These are phyloP conservation scores for Iguana delicatissima DNA, from an alignment of 2,797 vertebrate genomes.

Conservation along the genomic window DNA sequence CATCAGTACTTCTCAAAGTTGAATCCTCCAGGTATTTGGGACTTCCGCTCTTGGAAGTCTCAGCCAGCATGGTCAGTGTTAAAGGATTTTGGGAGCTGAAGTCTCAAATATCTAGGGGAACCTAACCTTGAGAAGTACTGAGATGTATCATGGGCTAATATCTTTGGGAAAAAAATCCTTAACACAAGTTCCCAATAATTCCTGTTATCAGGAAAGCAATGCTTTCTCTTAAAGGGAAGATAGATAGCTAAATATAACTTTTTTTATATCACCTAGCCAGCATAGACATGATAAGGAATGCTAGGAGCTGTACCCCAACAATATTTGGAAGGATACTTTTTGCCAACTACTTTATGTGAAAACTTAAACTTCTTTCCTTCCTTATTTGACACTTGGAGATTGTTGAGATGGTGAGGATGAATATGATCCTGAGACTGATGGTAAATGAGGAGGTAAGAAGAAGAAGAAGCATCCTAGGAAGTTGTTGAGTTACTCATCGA, in stretches of 20 bases:
- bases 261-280: not conserved
- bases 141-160: no score
- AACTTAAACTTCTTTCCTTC: not conserved
- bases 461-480: not conserved
- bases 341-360: no score
- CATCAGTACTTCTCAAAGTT: no score
- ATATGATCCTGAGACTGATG: not conserved
- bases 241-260: not conserved
- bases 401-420: not conserved
- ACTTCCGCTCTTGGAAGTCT: no score
- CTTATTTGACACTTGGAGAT: conserved; percentile 18
- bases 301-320: no score
- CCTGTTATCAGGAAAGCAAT: not conserved
- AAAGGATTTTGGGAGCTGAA: no score
- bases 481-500: not conserved
- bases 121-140: no score
- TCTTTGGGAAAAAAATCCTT: not conserved
- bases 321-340: no score
- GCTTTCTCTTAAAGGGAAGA: not conserved
- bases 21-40: no score
- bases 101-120: no score
- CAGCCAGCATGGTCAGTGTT: no score
- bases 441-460: not conserved
- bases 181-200: not conserved
- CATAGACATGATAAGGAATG: no score